Evolutionary conservation across 2,888 invertebrate species (phyloP), one percentile per base, ranked within the genome.

Genomic region (Apamea epomidion): DNA sequence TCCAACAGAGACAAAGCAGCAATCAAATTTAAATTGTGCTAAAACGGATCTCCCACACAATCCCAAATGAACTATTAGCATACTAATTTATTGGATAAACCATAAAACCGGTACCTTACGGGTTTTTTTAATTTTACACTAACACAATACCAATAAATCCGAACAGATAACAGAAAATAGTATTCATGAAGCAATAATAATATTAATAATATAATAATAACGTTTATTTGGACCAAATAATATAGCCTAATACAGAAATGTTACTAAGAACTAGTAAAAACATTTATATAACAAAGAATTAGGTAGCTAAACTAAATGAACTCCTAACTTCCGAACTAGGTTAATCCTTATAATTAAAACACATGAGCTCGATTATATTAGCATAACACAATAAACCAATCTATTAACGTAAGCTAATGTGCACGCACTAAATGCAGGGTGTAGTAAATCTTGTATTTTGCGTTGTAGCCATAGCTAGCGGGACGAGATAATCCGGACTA

Each of bases 401-500:
- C 85, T 78, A 87, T 88, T 82, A 85, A 88, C 80, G 74, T 83
- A 84, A 86, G 84, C 78, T 82, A 86, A 88, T 86, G 79, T 84
- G 82, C 82, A 85, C 86, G 82, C 75, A 86, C 83, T 85, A 87
- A 90, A 89, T 91, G 91, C 90, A 74, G 87, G 86, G 76, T 77
- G 82, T 89, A 86, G 89, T 90, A 92, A 90, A 92, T 91, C 88
- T 91, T 87, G 91, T 88, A 90, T 91, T 89, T 89, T 90, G 89
- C 87, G 90, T 92, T 87, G 86, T 89, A 89, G 85, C 89, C 87
- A 89, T 89, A 91, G 89, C 85, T 89, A 90, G 91, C 87, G 91
- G 89, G 90, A 93, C 89, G 92, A 92, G 93, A 93, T 94, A 94
- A 94, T 94, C 94, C 93, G 90, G 90, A 90, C 87, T 91, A 93